phyloP scores from a whole-genome alignment of 1,140 invertebrate species.

The Papilio aristodemus region DNA sequence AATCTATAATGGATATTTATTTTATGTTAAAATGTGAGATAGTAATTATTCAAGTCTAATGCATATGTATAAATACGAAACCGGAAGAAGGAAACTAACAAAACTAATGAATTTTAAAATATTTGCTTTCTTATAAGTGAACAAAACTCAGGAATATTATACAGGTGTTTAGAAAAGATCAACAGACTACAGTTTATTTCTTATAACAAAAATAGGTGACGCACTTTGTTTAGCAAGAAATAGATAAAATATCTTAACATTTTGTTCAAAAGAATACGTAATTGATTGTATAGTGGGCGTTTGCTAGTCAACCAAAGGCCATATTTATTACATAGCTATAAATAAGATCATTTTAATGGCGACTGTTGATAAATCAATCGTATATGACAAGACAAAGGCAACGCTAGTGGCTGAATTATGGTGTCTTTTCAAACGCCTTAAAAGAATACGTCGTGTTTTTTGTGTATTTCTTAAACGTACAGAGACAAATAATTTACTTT shows the following conservation, averaged over 20 bases:
- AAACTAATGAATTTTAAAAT: slow-evolving; percentile 2
- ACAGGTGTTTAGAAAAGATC: too few species aligned
- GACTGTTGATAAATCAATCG: slow-evolving; percentile 18
- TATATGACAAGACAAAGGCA: slow-evolving; percentile 18
- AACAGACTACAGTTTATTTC: too few species aligned
- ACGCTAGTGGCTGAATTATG: neutral
- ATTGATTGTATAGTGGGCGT: neutral
- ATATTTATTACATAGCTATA: slow-evolving; percentile 15
- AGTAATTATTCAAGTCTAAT: slow-evolving; percentile 1
- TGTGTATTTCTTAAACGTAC: neutral
- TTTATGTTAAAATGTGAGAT: neutral
- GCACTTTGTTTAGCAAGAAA: too few species aligned
- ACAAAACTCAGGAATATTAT: too few species aligned
- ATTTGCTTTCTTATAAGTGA: too few species aligned
- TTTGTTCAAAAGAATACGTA: neutral
- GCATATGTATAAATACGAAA: neutral
- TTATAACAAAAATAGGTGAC: too few species aligned
- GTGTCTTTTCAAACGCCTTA: slow-evolving; percentile 5
- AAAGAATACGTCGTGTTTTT: neutral
- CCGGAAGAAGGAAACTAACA: slow-evolving; percentile 2
- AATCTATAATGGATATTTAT: neutral
- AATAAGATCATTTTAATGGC: slow-evolving; percentile 7
- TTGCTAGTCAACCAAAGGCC: slow-evolving; percentile 1
- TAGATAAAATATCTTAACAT: neutral
- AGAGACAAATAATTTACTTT: neutral